phyloP scores from a whole-genome alignment of 2,797 vertebrate genomes.

The Manis crassicaudata region DNA sequence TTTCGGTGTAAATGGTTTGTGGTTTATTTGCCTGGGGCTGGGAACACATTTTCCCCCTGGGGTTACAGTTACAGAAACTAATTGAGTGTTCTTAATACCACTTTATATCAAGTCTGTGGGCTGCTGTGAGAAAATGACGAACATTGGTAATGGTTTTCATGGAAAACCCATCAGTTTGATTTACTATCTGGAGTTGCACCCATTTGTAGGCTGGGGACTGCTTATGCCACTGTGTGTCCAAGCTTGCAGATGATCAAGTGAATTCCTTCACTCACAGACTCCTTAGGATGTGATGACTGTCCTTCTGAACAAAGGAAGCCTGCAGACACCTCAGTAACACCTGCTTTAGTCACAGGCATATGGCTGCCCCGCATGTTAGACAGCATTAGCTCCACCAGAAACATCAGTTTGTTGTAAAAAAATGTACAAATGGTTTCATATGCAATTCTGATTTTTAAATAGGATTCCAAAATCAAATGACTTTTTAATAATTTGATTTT shows the following conservation, averaged over 20 bases:
- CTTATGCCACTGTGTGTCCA: neutral
- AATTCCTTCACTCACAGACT: neutral
- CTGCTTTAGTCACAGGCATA: neutral
- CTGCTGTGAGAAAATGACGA: neutral
- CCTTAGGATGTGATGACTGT: neutral
- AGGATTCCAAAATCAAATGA: slow-evolving; percentile 3
- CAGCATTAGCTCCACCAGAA: neutral
- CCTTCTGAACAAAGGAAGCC: slow-evolving; percentile 14
- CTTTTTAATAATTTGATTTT: neutral
- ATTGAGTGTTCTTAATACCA: neutral
- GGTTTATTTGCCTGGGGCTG: too few relatives aligned
- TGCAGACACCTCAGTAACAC: neutral
- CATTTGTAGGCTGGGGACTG: slow-evolving; percentile 5
- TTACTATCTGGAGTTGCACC: neutral
- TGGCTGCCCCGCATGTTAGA: neutral
- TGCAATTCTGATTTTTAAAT: slow-evolving; percentile 9
- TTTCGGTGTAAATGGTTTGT: too few relatives aligned
- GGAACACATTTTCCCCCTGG: too few relatives aligned
- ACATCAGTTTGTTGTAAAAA: neutral
- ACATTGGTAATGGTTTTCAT: neutral
- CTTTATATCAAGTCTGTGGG: neutral
- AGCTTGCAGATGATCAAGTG: neutral
- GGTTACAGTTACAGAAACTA: neutral
- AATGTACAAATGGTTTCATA: neutral
- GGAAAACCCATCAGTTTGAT: neutral